These are phyloP conservation scores for Drosophila kohkoa DNA, from an alignment of 1,140 invertebrate species.

Conservation along the genomic window DNA sequence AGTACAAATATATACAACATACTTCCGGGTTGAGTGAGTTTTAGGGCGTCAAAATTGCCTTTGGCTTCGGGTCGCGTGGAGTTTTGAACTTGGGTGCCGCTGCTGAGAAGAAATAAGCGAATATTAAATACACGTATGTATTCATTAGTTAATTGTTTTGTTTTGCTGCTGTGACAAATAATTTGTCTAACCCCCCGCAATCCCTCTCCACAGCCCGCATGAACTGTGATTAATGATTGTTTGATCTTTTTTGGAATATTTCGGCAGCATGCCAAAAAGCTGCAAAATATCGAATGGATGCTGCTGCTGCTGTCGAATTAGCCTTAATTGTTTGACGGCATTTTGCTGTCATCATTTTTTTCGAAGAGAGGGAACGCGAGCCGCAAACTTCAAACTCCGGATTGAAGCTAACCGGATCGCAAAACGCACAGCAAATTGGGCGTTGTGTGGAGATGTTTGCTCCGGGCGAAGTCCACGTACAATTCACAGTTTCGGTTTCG, in stretches of 20 bases:
- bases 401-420: constrained; percentile 1
- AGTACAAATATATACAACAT: not conserved
- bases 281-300: constrained; percentile 48
- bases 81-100: constrained; percentile 36
- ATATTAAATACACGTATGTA: constrained; percentile 28
- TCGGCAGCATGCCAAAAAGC: constrained; percentile 44
- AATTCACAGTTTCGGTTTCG: too few species aligned
- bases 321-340: constrained; percentile 66
- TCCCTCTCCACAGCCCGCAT: not conserved
- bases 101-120: constrained; percentile 28
- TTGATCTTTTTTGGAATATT: constrained; percentile 59
- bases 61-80: constrained; percentile 28
- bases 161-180: constrained; percentile 73
- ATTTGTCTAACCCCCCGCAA: constrained; percentile 23
- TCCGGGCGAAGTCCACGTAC: constrained; percentile 16
- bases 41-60: constrained; percentile 24
- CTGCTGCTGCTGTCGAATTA: constrained; percentile 62
- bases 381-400: not conserved
- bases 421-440: constrained; percentile 6
- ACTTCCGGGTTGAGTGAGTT: constrained; percentile 49
- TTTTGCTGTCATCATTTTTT: constrained; percentile 53
- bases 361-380: not conserved
- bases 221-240: constrained; percentile 68
- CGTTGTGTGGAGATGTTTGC: constrained; percentile 30
- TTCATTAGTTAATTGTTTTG: constrained; percentile 75